phyloP scores from a whole-genome alignment of 1,140 invertebrate species.

The Papilio helenus region DNA sequence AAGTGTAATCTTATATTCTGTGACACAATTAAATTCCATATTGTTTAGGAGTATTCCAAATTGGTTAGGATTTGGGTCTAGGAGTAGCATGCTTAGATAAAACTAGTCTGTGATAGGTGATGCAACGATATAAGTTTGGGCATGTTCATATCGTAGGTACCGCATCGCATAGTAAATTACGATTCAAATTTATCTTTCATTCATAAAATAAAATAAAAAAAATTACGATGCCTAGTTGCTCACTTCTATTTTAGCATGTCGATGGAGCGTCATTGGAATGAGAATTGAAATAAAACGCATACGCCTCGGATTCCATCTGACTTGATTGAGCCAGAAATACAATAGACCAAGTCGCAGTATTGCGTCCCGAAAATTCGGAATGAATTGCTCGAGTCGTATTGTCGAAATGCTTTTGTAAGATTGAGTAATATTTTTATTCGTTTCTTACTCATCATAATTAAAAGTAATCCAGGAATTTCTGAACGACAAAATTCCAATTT shows the following conservation, averaged over 20 bases:
- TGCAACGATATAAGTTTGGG: not conserved
- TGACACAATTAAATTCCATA: too few relatives aligned
- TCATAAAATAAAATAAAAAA: conserved; percentile 1
- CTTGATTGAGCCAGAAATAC: conserved; percentile 55
- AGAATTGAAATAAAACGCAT: conserved; percentile 59
- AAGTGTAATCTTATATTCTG: too few relatives aligned
- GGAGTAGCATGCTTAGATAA: not conserved
- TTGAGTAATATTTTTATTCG: not conserved
- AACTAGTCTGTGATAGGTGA: not conserved
- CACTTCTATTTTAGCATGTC: conserved; percentile 53
- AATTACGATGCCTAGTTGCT: conserved; percentile 39
- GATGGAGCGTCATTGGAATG: conserved; percentile 50
- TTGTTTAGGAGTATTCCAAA: not conserved
- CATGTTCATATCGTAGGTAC: not conserved
- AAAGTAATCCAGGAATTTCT: not conserved
- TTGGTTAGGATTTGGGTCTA: not conserved
- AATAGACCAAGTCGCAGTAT: conserved; percentile 47
- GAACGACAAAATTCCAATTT: too few relatives aligned
- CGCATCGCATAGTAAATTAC: not conserved
- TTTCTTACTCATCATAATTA: not conserved
- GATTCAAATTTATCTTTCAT: not conserved
- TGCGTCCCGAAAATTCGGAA: conserved; percentile 12
- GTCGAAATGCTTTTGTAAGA: conserved; percentile 10
- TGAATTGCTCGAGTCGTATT: conserved; percentile 23
- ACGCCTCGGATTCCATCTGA: conserved; percentile 50